A percentile compares a stretch with the other conserved stretches of the same genome.
phyloP scores from a whole-genome alignment of 1,140 invertebrate species.

The Solenopsis invicta region DNA sequence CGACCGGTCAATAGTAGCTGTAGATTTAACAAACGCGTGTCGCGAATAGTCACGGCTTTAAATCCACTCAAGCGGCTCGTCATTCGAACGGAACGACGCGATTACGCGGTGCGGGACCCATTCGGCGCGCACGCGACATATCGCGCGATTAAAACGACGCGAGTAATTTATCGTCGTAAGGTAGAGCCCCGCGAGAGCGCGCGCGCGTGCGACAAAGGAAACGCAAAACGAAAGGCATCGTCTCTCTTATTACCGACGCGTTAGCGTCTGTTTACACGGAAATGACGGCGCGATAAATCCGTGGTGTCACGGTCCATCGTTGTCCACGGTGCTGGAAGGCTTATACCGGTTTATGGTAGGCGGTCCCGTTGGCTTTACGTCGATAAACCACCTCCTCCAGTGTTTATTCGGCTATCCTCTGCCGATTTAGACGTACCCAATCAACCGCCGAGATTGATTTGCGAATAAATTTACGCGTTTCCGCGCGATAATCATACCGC shows the following conservation, averaged over 20 bases:
- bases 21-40: conserved; percentile 25
- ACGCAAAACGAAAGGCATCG: conserved; percentile 45
- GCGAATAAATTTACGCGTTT: conserved; percentile 50
- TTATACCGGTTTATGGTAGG: conserved; percentile 71
- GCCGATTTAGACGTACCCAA: conserved; percentile 62
- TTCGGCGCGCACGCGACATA: conserved; percentile 34
- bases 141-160: conserved; percentile 55
- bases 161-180: conserved; percentile 49
- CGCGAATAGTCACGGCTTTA: conserved; percentile 6
- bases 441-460: conserved; percentile 59
- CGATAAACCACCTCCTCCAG: conserved; percentile 55
- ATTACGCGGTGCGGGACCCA: conserved; percentile 31
- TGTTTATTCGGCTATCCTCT: conserved; percentile 64
- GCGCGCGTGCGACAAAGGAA: conserved; percentile 38
- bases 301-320: conserved; percentile 74
- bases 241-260: conserved; percentile 54
- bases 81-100: conserved; percentile 38
- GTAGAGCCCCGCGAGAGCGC: background rate
- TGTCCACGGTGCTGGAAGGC: conserved; percentile 67
- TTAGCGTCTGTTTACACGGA: conserved; percentile 72
- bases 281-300: conserved; percentile 75
- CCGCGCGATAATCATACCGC: conserved; percentile 26
- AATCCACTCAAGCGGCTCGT: conserved; percentile 19
- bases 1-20: background rate
- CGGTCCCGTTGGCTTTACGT: conserved; percentile 29